These are phyloP conservation scores for Lepidonotus clava DNA, from an alignment of 2,888 invertebrate genomes.

Conservation along the genomic window DNA sequence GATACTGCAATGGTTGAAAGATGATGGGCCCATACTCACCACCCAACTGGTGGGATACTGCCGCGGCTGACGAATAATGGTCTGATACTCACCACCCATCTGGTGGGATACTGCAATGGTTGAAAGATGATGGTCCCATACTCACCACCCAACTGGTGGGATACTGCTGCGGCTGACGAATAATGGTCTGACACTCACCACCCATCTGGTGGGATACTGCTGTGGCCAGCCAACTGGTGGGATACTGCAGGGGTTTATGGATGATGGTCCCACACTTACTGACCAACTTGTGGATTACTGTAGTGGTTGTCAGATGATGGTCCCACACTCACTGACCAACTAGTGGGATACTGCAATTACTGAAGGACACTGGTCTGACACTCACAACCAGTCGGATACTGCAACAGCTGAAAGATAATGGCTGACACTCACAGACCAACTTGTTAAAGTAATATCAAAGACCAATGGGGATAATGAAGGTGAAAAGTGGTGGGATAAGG, in stretches of 20 bases:
- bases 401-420: too few relatives aligned
- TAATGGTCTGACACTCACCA: too few relatives aligned
- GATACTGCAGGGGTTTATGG: neutral
- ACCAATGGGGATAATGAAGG: too few relatives aligned
- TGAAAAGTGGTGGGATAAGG: too few relatives aligned
- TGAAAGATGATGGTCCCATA: neutral
- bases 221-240: neutral
- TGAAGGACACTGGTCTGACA: neutral
- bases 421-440: neutral
- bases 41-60: neutral
- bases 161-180: neutral
- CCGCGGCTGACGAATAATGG: neutral
- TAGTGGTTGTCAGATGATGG: too few relatives aligned
- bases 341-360: neutral
- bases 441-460: too few relatives aligned
- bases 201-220: too few relatives aligned
- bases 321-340: neutral
- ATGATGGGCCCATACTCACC: neutral
- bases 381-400: too few relatives aligned
- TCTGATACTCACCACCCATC: too few relatives aligned
- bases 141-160: neutral
- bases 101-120: too few relatives aligned
- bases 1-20: too few relatives aligned
- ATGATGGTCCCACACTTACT: neutral
- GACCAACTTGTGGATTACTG: too few relatives aligned